phyloP scores from a whole-genome alignment of 1,140 invertebrate species.

The Dendrolimus kikuchii region DNA sequence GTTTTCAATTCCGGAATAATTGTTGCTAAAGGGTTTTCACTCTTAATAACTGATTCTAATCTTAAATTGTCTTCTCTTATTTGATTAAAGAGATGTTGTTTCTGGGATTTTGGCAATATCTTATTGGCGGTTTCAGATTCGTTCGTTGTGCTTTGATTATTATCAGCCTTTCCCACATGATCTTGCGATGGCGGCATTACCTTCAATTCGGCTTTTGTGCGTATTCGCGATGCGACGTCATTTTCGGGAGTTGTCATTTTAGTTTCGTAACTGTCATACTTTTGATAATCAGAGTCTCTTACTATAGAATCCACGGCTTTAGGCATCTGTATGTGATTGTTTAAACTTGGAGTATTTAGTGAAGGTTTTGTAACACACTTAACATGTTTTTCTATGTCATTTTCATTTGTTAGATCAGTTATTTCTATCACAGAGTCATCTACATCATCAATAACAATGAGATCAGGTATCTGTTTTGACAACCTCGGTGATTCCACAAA shows the following conservation, averaged over 20 bases:
- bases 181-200: conserved; percentile 68
- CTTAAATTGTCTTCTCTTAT: conserved; percentile 62
- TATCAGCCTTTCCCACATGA: conserved; percentile 30
- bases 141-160: conserved; percentile 12
- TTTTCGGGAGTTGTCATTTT: conserved; percentile 54
- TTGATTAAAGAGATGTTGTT: conserved; percentile 65
- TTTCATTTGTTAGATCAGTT: conserved; percentile 55
- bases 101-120: conserved; percentile 56
- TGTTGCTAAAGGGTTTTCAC: conserved; percentile 30
- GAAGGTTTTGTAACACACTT: conserved; percentile 61
- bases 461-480: conserved; percentile 56
- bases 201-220: conserved; percentile 88
- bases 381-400: conserved; percentile 26
- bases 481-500: conserved; percentile 69
- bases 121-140: conserved; percentile 33
- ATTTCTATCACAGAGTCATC: conserved; percentile 65
- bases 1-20: conserved; percentile 49
- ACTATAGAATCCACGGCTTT: conserved; percentile 74
- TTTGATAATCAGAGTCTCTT: conserved; percentile 44
- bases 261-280: conserved; percentile 31
- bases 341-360: conserved; percentile 66
- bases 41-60: conserved; percentile 59
- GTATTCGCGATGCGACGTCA: conserved; percentile 79
- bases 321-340: conserved; percentile 77
- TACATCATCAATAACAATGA: conserved; percentile 66